Percentiles rank a stretch among this genome's conserved stretches.
Evolutionary conservation across 2,888 invertebrate species (phyloP).

Genomic region (Boloria euphrosyne): DNA sequence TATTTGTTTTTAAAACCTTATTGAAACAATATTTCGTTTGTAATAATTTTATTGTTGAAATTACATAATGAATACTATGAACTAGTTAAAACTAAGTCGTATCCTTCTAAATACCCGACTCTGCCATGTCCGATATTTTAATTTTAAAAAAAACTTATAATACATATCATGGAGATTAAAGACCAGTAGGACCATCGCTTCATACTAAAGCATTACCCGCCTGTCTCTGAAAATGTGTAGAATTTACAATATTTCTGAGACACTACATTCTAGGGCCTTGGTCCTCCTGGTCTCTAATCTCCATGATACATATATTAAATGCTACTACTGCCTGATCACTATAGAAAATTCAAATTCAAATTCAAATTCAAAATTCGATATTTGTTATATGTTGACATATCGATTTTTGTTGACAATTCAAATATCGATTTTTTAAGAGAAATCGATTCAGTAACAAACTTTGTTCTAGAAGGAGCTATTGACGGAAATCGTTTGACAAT

Average conservation of each 20-base stretch:
- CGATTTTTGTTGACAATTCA: neutral
- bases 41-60: constrained; percentile 31
- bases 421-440: neutral
- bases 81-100: constrained; percentile 49
- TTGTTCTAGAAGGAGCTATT: constrained; percentile 8
- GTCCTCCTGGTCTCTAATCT: no score
- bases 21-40: constrained; percentile 30
- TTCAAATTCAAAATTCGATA: no score
- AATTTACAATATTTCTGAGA: no score
- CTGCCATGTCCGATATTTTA: neutral
- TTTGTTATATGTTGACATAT: no score
- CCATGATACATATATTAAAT: no score
- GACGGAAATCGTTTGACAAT: constrained; percentile 26
- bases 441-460: neutral
- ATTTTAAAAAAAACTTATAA: neutral
- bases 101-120: constrained; percentile 7
- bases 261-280: no score
- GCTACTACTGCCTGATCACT: no score
- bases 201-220: no score
- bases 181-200: no score
- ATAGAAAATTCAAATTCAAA: no score
- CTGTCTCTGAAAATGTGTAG: no score
- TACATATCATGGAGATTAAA: no score
- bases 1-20: constrained; percentile 17
- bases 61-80: constrained; percentile 60